Conservation (phyloP, 64 coral and sea anemone genomes). For the Stylophora pistillata region DNA sequence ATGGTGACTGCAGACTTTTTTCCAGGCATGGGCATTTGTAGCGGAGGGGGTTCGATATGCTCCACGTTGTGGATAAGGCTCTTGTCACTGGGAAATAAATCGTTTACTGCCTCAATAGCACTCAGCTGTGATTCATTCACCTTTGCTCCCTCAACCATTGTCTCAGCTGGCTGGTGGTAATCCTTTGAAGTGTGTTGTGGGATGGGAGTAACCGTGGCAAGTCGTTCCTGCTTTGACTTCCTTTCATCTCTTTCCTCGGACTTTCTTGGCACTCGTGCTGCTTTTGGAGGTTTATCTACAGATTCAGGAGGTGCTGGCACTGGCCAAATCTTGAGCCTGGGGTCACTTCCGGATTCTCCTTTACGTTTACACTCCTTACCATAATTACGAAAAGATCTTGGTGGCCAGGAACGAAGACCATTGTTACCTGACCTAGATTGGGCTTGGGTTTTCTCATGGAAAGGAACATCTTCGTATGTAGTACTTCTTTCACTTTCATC, state of each 20-base stretch:
- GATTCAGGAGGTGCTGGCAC: conserved; percentile 42
- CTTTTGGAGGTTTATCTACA: background rate
- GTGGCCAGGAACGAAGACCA: conserved; percentile 63
- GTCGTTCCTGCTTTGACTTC: background rate
- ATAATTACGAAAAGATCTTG: conserved; percentile 26
- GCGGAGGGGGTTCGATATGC: background rate
- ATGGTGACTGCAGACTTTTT: background rate
- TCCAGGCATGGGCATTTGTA: background rate
- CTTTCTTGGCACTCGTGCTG: background rate
- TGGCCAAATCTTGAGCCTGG: conserved; percentile 45
- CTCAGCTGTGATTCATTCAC: background rate
- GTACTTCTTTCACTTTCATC: conserved; percentile 7
- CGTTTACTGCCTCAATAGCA: background rate
- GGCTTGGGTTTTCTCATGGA: background rate
- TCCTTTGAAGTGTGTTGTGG: background rate
- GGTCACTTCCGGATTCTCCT: background rate
- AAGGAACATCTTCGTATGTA: background rate
- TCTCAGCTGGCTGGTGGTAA: background rate
- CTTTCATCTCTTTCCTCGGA: background rate
- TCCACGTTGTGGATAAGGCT: too few relatives aligned
- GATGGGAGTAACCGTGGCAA: background rate
- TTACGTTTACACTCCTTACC: background rate
- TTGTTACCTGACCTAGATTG: background rate
- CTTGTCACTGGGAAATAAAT: background rate
- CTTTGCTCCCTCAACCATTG: background rate